Evolutionary conservation across 2,888 invertebrate species (phyloP), one percentile per base, ranked within the genome.

Genomic region (Saturnia pavonia): DNA sequence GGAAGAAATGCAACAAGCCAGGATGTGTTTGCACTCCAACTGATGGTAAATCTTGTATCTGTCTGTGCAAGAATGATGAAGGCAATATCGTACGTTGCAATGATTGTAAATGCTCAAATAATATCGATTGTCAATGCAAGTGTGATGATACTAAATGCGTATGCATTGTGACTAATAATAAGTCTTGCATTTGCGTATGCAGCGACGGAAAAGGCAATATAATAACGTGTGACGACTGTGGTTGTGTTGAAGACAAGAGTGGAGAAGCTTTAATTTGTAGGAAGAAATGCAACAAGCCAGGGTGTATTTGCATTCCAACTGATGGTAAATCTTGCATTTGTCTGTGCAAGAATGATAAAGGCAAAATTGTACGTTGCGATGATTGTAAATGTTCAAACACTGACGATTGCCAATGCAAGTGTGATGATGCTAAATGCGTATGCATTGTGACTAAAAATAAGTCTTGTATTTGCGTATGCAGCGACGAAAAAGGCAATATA

Each of bases 381-480:
- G 78, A 82, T 48, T 83, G 83, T 71, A 76, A 72, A 69, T 83
- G 83, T 65, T 71, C 71, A 48, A 79, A n/a, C n/a, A n/a, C n/a
- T 80, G 16, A 16, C 42, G n/a, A 25, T 48, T 70, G 65, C 16
- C 1, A 66, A 27, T 70, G 48, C 65, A 51, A 70, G 22, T 70
- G 42, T 43, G 42, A 54, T n/a, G 71, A 75, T 51, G 69, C 71
- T 0, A 79, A 81, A 43, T 89, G 89, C 72, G 72, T 82, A 70
- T 89, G 87, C 73, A 79, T 86, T 19, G 70, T 71, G 0, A 84
- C 85, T 19, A 74, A 75, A 4, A 80, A 78, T 0, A 77, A 74
- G n/a, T 2, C 71, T 22, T 81, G 78, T 70, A 74, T 85, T 69
- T 85, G 83, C 19, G 74, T 84, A 0, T 83, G 81, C 70, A 76